phyloP scores from a whole-genome alignment of 2,113 vertebrate species.

The Ancistrus triradiatus region DNA sequence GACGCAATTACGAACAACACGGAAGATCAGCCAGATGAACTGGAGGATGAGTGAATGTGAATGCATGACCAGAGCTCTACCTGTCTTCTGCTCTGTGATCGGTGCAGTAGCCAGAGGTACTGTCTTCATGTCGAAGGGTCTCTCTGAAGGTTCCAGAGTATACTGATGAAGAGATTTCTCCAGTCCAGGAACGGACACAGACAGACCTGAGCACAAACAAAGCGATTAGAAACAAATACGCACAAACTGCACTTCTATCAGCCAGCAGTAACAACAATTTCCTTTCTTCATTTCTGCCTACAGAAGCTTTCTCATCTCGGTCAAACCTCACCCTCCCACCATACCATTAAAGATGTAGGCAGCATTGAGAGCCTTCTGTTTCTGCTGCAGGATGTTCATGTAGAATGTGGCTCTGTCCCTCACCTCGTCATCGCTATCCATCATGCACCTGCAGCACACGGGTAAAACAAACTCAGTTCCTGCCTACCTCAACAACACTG shows the following conservation, averaged over 20 bases:
- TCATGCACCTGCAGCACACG: conserved; percentile 84
- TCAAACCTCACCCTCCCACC: too few relatives aligned
- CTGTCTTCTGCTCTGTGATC: conserved; percentile 85
- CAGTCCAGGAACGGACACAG: conserved; percentile 88
- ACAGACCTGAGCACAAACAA: conserved; percentile 71
- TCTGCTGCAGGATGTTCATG: conserved; percentile 91
- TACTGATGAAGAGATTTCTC: conserved; percentile 96
- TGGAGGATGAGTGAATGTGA: neutral
- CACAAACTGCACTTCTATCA: too few relatives aligned
- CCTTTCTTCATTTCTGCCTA: too few relatives aligned
- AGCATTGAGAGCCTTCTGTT: conserved; percentile 89
- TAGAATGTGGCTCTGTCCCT: conserved; percentile 96
- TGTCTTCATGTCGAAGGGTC: conserved; percentile 90
- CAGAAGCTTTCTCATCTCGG: too few relatives aligned
- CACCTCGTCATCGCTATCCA: conserved; percentile 96
- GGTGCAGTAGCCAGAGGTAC: conserved; percentile 85
- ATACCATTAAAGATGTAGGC: conserved; percentile 93
- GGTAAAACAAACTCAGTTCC: neutral
- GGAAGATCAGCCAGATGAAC: neutral
- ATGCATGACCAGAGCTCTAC: too few relatives aligned
- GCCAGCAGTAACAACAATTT: too few relatives aligned
- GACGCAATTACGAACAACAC: neutral
- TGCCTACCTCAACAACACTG: neutral
- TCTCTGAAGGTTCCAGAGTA: conserved; percentile 88
- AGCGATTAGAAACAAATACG: too few relatives aligned